A percentile compares a stretch with the other conserved stretches of the same genome.
Conservation (phyloP, 2,113 vertebrate species). For the Podiceps cristatus region DNA sequence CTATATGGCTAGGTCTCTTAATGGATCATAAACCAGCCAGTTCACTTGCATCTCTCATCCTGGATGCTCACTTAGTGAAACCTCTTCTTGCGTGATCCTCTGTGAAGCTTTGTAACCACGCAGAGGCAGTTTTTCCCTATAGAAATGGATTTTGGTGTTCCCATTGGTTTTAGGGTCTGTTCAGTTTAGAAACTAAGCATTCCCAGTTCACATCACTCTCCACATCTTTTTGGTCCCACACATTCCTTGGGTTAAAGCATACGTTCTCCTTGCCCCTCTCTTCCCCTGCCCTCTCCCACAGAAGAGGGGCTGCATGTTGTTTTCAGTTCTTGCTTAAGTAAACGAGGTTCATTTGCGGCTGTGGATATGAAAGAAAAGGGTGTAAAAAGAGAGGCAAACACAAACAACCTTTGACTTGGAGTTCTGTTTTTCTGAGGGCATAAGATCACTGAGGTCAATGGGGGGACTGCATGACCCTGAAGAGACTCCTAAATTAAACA, state of each 20-base stretch:
- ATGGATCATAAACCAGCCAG: background rate
- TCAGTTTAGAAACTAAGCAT: background rate
- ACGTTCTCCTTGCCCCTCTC: background rate
- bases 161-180: background rate
- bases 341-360: background rate
- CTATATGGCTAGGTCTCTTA: background rate
- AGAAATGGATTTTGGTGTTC: background rate
- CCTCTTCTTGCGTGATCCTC: background rate
- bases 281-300: background rate
- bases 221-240: background rate
- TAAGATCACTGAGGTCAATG: background rate
- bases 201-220: accelerated
- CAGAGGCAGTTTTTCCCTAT: background rate
- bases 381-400: background rate
- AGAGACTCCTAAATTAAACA: background rate
- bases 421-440: background rate
- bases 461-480: background rate
- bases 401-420: background rate
- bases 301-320: background rate
- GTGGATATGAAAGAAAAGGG: background rate
- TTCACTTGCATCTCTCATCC: background rate
- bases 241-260: background rate
- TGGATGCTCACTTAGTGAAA: background rate
- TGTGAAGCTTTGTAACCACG: background rate
- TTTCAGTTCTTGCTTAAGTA: background rate